Conservation (phyloP, 2,113 vertebrate species). For the Malurus alboscapulatus region DNA sequence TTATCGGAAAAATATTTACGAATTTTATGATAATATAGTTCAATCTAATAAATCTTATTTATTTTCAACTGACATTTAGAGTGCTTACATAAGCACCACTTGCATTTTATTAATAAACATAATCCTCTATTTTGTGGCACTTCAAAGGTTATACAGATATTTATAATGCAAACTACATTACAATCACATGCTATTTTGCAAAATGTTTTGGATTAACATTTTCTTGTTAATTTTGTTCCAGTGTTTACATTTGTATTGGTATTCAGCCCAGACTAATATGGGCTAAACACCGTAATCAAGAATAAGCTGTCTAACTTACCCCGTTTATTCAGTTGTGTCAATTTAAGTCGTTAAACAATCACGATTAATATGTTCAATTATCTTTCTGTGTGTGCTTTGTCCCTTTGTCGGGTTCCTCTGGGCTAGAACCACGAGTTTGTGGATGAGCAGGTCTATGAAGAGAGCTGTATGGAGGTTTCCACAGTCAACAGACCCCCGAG, state of each 20-base stretch:
- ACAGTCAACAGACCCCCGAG: slow-evolving; percentile 82
- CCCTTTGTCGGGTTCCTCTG: background rate
- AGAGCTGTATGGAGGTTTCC: slow-evolving; percentile 84
- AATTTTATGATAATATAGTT: background rate
- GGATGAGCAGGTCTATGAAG: slow-evolving; percentile 88
- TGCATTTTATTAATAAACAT: slow-evolving; percentile 4
- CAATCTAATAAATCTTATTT: background rate
- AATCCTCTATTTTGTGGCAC: background rate
- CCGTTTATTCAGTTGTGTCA: background rate
- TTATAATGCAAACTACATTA: background rate
- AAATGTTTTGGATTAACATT: slow-evolving; percentile 35
- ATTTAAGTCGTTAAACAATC: background rate
- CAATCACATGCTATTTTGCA: background rate
- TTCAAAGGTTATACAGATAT: background rate
- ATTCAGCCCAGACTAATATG: slow-evolving; percentile 9
- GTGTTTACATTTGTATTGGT: background rate
- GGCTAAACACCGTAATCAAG: slow-evolving; percentile 33
- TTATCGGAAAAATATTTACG: background rate
- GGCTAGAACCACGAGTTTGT: slow-evolving; percentile 92
- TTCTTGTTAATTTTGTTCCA: slow-evolving; percentile 18
- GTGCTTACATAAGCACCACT: background rate
- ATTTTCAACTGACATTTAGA: background rate
- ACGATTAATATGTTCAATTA: background rate
- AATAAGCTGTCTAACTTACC: background rate
- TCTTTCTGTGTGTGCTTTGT: background rate